Conservation (phyloP, 35 echinoderm and acorn worm species). For the Hemicentrotus pulcherrimus region DNA sequence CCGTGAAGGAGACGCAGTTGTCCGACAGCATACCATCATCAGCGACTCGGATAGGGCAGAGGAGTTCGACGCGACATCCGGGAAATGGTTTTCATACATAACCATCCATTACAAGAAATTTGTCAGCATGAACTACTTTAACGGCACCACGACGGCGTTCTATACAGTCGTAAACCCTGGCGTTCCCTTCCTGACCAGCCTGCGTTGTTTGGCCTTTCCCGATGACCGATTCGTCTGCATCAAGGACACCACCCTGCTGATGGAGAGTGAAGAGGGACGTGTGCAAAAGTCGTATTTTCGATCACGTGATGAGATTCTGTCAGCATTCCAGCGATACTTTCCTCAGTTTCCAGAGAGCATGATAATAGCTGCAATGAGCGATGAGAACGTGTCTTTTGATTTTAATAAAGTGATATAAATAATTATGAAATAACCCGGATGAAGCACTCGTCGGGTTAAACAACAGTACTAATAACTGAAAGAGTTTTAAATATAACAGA, state of each 20-base stretch:
- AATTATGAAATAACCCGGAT: no score
- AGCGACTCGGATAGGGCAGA: neutral
- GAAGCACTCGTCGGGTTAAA: no score
- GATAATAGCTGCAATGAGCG: neutral
- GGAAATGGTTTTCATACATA: neutral
- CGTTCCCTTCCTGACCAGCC: neutral
- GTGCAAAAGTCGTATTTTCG: constrained; percentile 32
- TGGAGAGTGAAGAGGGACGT: neutral
- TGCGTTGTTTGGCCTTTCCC: neutral
- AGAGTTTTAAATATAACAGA: no score
- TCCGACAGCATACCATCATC: neutral
- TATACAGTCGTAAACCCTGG: neutral
- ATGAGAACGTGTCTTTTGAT: neutral
- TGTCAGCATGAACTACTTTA: neutral
- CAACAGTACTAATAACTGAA: no score
- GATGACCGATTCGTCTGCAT: neutral
- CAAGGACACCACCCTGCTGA: neutral
- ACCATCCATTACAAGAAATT: neutral
- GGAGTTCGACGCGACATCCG: neutral
- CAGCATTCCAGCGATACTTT: neutral
- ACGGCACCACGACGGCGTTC: neutral
- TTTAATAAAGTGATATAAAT: neutral
- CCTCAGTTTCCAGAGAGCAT: neutral
- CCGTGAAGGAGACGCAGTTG: neutral
- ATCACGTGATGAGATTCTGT: neutral